Evolutionary conservation across 2,113 vertebrate species (phyloP), one percentile per base, ranked within the genome.

Genomic region (Malurus cyaneus): DNA sequence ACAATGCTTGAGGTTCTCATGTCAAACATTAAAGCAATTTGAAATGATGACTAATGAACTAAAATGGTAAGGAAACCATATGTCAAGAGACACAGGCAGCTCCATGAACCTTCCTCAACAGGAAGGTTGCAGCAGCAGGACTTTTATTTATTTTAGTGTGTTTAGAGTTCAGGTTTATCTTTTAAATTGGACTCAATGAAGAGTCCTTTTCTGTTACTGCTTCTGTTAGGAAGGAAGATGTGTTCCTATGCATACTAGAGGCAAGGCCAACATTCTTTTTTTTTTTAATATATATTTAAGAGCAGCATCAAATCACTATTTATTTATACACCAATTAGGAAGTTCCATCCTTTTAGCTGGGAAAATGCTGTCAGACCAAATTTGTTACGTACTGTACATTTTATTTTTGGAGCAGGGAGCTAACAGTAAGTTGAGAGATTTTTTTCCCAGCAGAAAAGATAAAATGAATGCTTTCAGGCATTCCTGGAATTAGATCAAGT

Each of bases 371-470:
- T 96, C 82, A 90, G 92, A 92, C 56, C 60, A 94, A 59, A 86
- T 94, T 95, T 92, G 88, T 94, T 92, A 83, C 0, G 39, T 80
- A 94, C 76, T 49, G 82, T 84, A 93, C 80, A 72, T 94, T 96
- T 96, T 96, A 94, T 96, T 97, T 96, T 95, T 93, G 88, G 94
- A 90, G 49, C 69, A 90, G 44, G 34, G 72, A 92, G 44, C 52
- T 86, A 93, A 81, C 36, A 95, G 64, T 74, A 92, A 94, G 46
- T 94, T 67, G 49, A 83, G 52, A 93, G 36, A 54, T 76, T 77
- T 94, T 92, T 92, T 95, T 83, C 85, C 93, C 94, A 94, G 85
- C 66, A 96, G 79, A 96, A 95, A 95, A 95, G 71, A 93, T 86
- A 88, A 1, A 83, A 76, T 4, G 7, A 90, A 71, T 90, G 59